Base-by-base conservation (phyloP, 1,140 invertebrate species). In the Pogonomyrmex barbatus region DNA sequence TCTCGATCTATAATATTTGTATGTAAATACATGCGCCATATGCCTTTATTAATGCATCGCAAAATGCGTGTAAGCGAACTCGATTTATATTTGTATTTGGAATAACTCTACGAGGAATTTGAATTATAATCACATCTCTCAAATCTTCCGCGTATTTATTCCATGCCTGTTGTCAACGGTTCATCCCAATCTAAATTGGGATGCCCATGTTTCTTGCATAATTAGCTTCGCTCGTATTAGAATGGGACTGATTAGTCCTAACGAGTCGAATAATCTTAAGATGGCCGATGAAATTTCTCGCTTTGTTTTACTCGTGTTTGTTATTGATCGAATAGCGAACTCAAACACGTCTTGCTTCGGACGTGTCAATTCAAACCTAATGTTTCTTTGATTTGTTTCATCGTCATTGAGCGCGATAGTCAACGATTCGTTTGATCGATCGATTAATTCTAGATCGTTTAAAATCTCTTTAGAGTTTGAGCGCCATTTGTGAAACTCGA, bases 11-110 rank as follows among this genome's bases (percentile, higher is more conserved):
- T 5, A 1, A 14, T 14, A 14, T 14, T 8, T 65, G 62, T 14
- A 65, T 3, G n/a, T 65, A 65, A n/a, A 65, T 42, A 14, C 62
- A 65, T 8, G 39, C 62, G 14, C 62, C 62, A 14, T 65, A 65
- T 1, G 62, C 62, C 6, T 8, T 65, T 12, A 65, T 6, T 2
- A 36, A 65, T 0, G 62, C 62, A n/a, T 65, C 62, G 8, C 62
- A 42, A 42, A 65, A 42, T 0, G 62, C 62, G 36, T 65, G 62
- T 6, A 65, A 3, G 17, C 5, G 5, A 14, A 65, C 2, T 1
- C 17, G 12, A 47, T 9, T 68, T 8, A 0, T 4, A n/a, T 10
- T 8, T n/a, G 14, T 2, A 42, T 42, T 5, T 12, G 17, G 12
- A 36, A 39, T 42, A 2, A 65, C 14, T 65, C 36, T 17, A 4